Percentiles rank a stretch among this genome's conserved stretches.
Conservation (phyloP, 2,113 vertebrate species). For the Chloropsis cyanopogon region DNA sequence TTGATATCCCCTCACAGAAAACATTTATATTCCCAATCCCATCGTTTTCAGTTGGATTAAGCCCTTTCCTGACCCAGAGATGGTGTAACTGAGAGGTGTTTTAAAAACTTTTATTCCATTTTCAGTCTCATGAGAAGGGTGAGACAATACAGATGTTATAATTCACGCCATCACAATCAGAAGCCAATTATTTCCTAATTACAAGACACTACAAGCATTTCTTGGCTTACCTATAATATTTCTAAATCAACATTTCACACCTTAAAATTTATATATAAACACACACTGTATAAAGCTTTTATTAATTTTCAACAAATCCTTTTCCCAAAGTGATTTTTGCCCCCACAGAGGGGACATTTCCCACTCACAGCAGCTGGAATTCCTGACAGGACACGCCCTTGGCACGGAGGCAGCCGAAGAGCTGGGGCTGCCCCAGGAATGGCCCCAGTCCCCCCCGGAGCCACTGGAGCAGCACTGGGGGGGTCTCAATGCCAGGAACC, state of each 20-base stretch:
- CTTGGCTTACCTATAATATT: neutral
- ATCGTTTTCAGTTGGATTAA: neutral
- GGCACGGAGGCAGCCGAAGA: slow-evolving; percentile 13
- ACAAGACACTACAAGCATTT: neutral
- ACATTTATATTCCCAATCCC: neutral
- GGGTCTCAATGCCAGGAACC: neutral
- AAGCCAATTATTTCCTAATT: neutral
- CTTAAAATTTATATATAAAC: neutral
- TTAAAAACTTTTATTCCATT: neutral
- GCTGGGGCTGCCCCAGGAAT: neutral
- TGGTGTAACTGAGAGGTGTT: neutral
- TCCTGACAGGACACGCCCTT: neutral
- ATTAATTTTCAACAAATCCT: neutral
- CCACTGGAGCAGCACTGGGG: neutral
- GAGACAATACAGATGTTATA: neutral
- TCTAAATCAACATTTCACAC: neutral
- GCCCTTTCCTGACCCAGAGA: neutral
- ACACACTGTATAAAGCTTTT: accelerated
- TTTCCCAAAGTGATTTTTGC: neutral
- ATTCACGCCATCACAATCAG: neutral
- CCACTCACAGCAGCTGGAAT: slow-evolving; percentile 36
- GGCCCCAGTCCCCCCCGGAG: neutral
- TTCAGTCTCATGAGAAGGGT: neutral
- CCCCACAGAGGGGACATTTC: neutral
- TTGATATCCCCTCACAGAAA: too few relatives aligned